phyloP scores from a whole-genome alignment of 2,888 invertebrate species.

The Ichneumoninae sp. region DNA sequence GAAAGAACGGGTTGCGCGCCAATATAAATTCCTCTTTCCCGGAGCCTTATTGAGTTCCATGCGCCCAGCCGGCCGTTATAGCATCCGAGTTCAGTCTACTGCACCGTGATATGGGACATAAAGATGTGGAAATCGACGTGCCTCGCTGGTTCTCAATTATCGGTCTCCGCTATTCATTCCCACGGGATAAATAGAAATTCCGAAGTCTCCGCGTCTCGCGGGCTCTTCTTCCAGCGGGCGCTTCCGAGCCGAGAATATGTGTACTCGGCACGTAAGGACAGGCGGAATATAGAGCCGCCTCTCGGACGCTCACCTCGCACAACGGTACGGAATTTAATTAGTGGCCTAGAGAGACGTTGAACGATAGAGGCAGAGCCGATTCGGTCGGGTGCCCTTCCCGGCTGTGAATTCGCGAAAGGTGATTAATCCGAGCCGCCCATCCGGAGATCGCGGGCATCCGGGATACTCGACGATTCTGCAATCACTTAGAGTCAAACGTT shows the following conservation, averaged over 20 bases:
- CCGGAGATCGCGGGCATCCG: constrained; percentile 9
- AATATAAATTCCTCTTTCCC: constrained; percentile 23
- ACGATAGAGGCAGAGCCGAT: constrained; percentile 31
- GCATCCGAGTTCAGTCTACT: not conserved
- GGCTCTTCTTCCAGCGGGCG: not conserved
- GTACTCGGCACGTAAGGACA: not conserved
- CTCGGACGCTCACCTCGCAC: constrained; percentile 30
- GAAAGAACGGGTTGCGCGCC: not conserved
- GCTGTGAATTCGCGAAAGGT: constrained; percentile 31
- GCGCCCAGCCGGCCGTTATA: not conserved
- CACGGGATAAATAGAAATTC: constrained; percentile 60
- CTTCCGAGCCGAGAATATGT: constrained; percentile 10
- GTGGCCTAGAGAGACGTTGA: constrained; percentile 41
- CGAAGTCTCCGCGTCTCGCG: constrained; percentile 19
- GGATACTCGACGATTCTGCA: constrained; percentile 5
- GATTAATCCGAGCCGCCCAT: constrained; percentile 35
- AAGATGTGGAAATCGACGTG: constrained; percentile 29
- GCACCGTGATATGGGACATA: constrained; percentile 6
- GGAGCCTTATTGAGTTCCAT: not conserved
- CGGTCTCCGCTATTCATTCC: constrained; percentile 50
- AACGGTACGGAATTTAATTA: constrained; percentile 63
- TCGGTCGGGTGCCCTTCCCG: constrained; percentile 5
- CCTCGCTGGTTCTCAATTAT: constrained; percentile 43
- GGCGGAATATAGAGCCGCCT: constrained; percentile 49
- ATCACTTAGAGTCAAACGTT: constrained; percentile 17